Base-by-base conservation (phyloP, 2,888 invertebrate genomes). In the Tridacna gigas region DNA sequence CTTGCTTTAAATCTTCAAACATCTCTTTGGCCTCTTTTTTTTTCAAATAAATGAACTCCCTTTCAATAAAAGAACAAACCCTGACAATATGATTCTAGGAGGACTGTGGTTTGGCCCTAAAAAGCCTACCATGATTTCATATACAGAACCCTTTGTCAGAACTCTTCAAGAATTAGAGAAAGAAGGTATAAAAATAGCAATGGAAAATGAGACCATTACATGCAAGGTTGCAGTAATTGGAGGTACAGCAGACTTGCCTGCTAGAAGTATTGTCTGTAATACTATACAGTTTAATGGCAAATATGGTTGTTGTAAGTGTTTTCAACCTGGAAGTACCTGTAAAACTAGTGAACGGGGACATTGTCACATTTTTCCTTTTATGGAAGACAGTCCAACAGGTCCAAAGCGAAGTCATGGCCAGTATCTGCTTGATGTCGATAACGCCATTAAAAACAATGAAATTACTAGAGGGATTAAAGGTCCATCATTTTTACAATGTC, bases 171-270 rank as follows among this genome's bases (percentile, higher is more conserved):
- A 67, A 11, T 80, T 15, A 74, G 60, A 25, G n/a, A n/a, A 12
- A 65, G 25, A 65, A 15, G 25, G 65, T 65, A 25, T 65, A 7
- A 26, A 65, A 65, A 65, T 65, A 25, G 25, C 5, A 65, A 25
- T 15, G 3, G 25, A 65, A 7, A 22, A 11, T 22, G 12, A 3
- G 26, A 25, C 65, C n/a, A 7, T 65, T 26, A 25, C 15, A 25
- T 65, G 65, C 25, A 65, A 65, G 15, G 69, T 51, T 20, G 67
- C 75, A 73, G 15, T 88, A 15, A 65, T 87, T 7, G 77, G 86
- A 77, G 85, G 80, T 37, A 84, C 89, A 60, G 89, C 89, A 22
- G 86, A 89, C 60, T 74, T 89, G 28, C 86, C 89, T 45, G 89
- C 89, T n/a, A 81, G 67, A 66, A 82, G 86, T 63, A 11, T 87